Conservation (phyloP, 2,113 vertebrate genomes). For the Oncorhynchus clarkii region DNA sequence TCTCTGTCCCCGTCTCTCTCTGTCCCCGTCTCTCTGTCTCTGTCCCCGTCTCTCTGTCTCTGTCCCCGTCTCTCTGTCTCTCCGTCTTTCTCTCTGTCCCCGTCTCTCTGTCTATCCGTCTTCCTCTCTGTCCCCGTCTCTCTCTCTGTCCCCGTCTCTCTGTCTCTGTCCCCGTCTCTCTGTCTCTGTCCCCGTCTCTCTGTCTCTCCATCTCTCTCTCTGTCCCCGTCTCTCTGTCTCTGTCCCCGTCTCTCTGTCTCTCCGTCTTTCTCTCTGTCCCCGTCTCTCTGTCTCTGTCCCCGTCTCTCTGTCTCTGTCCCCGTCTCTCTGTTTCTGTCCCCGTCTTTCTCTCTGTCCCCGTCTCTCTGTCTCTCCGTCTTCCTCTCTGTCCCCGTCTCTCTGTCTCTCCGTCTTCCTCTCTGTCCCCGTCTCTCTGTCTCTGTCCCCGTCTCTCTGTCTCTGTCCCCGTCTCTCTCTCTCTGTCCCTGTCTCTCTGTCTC, state of each 20-base stretch:
- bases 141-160: too few relatives aligned
- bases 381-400: neutral
- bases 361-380: neutral
- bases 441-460: too few relatives aligned
- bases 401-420: neutral
- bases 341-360: neutral
- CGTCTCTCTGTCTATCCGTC: neutral
- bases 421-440: neutral
- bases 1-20: neutral
- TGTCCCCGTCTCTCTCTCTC: neutral
- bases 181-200: too few relatives aligned
- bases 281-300: neutral
- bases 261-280: neutral
- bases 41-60: too few relatives aligned
- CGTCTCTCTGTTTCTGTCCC: constrained; percentile 1
- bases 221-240: constrained; percentile 4
- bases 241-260: neutral
- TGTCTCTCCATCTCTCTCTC: too few relatives aligned
- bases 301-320: neutral
- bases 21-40: neutral
- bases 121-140: neutral
- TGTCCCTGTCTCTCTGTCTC: constrained; percentile 11
- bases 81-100: neutral
- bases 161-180: too few relatives aligned
- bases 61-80: too few relatives aligned